Evolutionary conservation across 2,113 vertebrate genomes (phyloP).

Genomic region (Seriola quinqueradiata): DNA sequence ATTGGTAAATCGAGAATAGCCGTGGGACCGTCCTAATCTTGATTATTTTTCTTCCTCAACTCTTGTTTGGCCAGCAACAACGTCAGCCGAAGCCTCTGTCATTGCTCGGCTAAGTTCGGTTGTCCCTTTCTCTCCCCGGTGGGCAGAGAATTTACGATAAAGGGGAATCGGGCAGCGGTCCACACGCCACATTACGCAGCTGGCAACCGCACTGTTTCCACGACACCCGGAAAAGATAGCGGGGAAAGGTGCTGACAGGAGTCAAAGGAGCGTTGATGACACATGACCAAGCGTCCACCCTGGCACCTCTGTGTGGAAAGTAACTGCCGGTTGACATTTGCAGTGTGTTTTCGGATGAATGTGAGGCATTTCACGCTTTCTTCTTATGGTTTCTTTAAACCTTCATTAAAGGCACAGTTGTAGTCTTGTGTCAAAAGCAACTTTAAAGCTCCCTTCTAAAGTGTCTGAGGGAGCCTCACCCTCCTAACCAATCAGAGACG

Average conservation of each 20-base stretch:
- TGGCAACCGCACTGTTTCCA: conserved; percentile 22
- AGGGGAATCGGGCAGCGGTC: conserved; percentile 35
- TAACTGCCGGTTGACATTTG: conserved; percentile 4
- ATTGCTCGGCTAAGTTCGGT: neutral
- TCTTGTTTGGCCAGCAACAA: conserved; percentile 26
- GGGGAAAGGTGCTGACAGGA: conserved; percentile 39
- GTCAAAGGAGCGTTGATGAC: conserved; percentile 10
- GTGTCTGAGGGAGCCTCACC: too few relatives aligned
- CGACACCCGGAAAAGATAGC: neutral
- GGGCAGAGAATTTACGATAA: conserved; percentile 6
- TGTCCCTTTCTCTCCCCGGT: neutral
- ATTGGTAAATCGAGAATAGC: neutral
- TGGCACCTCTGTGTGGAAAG: conserved; percentile 34
- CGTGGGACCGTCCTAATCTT: conserved; percentile 28
- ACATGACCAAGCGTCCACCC: neutral
- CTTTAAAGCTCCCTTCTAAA: too few relatives aligned
- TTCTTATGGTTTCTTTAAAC: too few relatives aligned
- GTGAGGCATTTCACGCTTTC: neutral
- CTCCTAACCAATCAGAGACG: too few relatives aligned
- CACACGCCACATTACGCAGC: conserved; percentile 13
- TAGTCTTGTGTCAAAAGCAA: too few relatives aligned
- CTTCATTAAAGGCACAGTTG: too few relatives aligned
- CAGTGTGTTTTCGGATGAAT: neutral
- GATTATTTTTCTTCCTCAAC: conserved; percentile 52
- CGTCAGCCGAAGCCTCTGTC: conserved; percentile 13